These are phyloP conservation scores for Pelodiscus sinensis DNA, from an alignment of 2,113 vertebrate genomes.

Conservation along the genomic window DNA sequence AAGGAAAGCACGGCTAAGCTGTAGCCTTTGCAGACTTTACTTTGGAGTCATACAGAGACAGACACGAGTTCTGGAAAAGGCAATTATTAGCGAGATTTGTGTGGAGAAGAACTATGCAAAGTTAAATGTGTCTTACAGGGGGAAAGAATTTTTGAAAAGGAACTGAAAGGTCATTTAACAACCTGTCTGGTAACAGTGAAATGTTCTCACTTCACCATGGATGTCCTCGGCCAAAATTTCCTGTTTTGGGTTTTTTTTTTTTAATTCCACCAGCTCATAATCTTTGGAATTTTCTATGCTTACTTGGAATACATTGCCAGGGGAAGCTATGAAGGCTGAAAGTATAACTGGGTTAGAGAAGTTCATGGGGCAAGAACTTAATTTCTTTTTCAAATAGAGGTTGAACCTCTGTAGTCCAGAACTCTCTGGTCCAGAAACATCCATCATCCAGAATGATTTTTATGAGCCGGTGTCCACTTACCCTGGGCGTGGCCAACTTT, in stretches of 20 bases:
- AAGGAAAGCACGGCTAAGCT: background rate
- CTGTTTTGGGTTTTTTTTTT: background rate
- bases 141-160: background rate
- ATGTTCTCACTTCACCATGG: slow-evolving; percentile 4
- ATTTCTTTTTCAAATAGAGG: too few relatives aligned
- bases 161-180: slow-evolving; percentile 63
- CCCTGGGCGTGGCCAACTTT: too few relatives aligned
- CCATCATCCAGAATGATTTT: too few relatives aligned
- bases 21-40: background rate
- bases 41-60: slow-evolving; percentile 38
- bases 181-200: slow-evolving; percentile 42
- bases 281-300: background rate
- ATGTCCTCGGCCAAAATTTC: background rate
- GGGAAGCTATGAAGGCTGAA: background rate
- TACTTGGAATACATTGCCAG: background rate
- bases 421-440: too few relatives aligned
- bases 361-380: background rate
- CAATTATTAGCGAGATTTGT: slow-evolving; percentile 55
- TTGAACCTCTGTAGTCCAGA: too few relatives aligned
- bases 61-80: slow-evolving; percentile 13
- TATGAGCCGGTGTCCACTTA: too few relatives aligned
- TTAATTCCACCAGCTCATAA: slow-evolving; percentile 1
- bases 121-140: slow-evolving; percentile 32
- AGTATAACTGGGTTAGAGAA: background rate
- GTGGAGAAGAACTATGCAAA: slow-evolving; percentile 16